Evolutionary conservation across 64 coral and sea anemone genomes (phyloP).

Genomic region (Montipora foliosa): DNA sequence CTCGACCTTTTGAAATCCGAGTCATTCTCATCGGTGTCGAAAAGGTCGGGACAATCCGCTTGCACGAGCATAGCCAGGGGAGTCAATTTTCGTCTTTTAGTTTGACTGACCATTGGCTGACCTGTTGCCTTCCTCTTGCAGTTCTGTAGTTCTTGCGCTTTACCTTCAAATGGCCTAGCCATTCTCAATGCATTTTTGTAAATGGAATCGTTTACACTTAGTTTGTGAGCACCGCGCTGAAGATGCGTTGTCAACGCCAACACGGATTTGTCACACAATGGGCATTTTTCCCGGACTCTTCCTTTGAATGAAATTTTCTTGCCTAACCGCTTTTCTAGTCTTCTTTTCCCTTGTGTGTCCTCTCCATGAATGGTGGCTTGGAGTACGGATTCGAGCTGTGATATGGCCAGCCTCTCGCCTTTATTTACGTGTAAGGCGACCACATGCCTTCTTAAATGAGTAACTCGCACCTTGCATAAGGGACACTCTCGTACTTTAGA

Average conservation of each 20-base stretch:
- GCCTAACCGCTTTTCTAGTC: background rate
- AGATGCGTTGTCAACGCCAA: background rate
- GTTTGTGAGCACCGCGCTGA: background rate
- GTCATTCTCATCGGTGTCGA: background rate
- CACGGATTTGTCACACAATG: background rate
- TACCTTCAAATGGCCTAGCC: background rate
- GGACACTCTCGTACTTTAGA: background rate
- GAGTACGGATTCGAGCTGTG: background rate
- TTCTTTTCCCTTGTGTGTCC: background rate
- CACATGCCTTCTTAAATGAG: conserved; percentile 1
- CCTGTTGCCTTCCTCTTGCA: background rate
- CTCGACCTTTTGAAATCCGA: background rate
- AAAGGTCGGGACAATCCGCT: background rate
- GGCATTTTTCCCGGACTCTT: background rate
- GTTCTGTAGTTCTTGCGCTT: background rate
- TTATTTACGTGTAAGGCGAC: background rate
- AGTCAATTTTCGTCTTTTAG: background rate
- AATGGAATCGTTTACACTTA: conserved; percentile 1
- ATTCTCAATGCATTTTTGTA: background rate
- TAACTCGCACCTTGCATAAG: background rate
- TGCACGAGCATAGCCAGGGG: background rate
- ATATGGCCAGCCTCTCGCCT: background rate
- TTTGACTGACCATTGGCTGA: too few relatives aligned
- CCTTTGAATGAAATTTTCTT: conserved; percentile 2
- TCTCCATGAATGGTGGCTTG: background rate